Evolutionary conservation across 2,888 invertebrate genomes (phyloP), one percentile per base, ranked within the genome.

Genomic region (Gymnocheta viridis): DNA sequence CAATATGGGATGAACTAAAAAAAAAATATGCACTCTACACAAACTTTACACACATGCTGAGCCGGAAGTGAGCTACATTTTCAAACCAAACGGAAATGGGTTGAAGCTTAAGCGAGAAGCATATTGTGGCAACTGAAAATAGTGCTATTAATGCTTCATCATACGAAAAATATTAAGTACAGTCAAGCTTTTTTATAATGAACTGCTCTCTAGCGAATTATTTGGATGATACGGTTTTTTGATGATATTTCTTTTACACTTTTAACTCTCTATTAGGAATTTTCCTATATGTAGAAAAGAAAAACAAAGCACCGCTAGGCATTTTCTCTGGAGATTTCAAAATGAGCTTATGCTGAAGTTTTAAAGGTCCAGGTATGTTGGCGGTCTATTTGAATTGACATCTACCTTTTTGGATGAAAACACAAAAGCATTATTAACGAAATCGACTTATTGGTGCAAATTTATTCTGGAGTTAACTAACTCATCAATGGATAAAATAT

Each of bases 1-100:
- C 24, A 58, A 38, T 17, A 2, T 7, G 7, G 35, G 58, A 79
- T 51, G 32, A 66, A 60, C 19, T 12, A 9, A 72, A n/a, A 17
- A 47, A 27, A 41, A 29, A 35, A 84, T 12, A 47, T 29, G 29
- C 5, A 35, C 49, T 58, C 47, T 35, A 38, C 80, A 83, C 76
- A 85, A 77, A 77, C 44, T 60, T 54, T 58, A 44, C 74, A 66
- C 74, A 83, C 69, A 81, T 73, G 77, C 77, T 77, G 81, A 84
- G 81, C 73, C 84, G 84, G 84, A 84, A 69, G 56, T 84, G 81
- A 58, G 67, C 84, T 78, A 84, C 77, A 81, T 84, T 81, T 81
- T 74, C 64, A 38, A 77, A 62, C 64, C 54, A 38, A 81, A 78
- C 84, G 84, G 84, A 84, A 81, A 77, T 81, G 73, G 84, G 60